Conservation (phyloP, 2,888 invertebrate species). For the Euproctis similis region DNA sequence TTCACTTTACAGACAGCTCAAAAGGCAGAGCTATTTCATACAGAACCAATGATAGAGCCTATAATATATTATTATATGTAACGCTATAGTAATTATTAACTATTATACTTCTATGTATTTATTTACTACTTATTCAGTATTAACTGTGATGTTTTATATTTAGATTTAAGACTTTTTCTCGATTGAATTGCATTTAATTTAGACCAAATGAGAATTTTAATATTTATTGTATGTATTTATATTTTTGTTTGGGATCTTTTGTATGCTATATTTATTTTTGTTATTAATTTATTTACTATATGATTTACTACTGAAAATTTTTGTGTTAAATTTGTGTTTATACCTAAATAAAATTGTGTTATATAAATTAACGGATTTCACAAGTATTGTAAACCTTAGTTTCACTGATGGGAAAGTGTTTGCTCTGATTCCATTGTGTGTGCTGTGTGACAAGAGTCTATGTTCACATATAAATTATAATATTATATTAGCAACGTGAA, state of each 20-base stretch:
- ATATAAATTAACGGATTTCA: too few relatives aligned
- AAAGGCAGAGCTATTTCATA: conserved; percentile 64
- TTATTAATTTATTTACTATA: too few relatives aligned
- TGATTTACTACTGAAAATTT: too few relatives aligned
- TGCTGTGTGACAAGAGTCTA: conserved; percentile 4
- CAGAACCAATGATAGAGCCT: conserved; percentile 62
- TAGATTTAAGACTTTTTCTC: conserved; percentile 52
- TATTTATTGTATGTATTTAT: conserved; percentile 29
- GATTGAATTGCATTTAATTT: conserved; percentile 67
- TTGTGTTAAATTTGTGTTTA: too few relatives aligned
- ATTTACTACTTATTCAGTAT: conserved; percentile 63
- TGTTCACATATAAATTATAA: conserved; percentile 12
- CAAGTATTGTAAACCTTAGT: too few relatives aligned
- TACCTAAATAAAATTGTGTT: too few relatives aligned
- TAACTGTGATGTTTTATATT: conserved; percentile 70
- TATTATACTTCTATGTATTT: conserved; percentile 43
- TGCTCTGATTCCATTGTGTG: conserved; percentile 9
- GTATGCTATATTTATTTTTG: too few relatives aligned
- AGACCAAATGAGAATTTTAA: conserved; percentile 57
- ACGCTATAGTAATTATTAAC: too few relatives aligned
- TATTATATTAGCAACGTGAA: conserved; percentile 8
- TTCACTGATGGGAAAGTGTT: too few relatives aligned
- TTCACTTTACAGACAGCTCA: conserved; percentile 84
- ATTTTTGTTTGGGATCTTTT: too few relatives aligned
- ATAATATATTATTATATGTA: conserved; percentile 18